Evolutionary conservation across 2,113 vertebrate genomes (phyloP).

Genomic region (Elgaria multicarinata): DNA sequence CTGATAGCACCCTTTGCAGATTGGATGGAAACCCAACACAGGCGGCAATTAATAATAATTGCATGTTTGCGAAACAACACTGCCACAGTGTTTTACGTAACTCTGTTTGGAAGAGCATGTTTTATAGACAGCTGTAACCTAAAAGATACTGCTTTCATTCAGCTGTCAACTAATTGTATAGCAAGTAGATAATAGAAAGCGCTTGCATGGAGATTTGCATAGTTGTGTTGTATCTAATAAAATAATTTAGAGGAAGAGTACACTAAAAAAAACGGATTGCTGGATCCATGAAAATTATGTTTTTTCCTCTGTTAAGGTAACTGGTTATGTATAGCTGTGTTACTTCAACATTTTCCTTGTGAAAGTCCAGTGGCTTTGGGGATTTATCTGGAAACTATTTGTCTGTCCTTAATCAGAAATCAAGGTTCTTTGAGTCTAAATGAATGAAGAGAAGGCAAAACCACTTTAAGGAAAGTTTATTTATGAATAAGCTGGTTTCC

Average conservation of each 20-base stretch:
- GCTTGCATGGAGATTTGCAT: conserved; percentile 26
- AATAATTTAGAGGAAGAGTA: conserved; percentile 30
- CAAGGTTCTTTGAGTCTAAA: not conserved
- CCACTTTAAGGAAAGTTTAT: not conserved
- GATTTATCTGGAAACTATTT: not conserved
- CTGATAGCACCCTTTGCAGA: conserved; percentile 61
- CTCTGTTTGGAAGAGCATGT: conserved; percentile 26
- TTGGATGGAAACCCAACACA: conserved; percentile 52
- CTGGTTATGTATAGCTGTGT: too few species aligned
- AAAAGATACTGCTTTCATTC: conserved; percentile 10
- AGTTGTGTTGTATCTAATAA: conserved; percentile 8
- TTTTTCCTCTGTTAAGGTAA: not conserved
- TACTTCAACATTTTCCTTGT: not conserved
- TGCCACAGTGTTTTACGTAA: accelerated
- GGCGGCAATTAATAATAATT: conserved; percentile 64
- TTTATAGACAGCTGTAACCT: not conserved
- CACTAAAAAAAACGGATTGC: not conserved
- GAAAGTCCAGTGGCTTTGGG: not conserved
- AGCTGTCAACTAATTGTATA: conserved; percentile 14
- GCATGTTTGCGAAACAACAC: conserved; percentile 24
- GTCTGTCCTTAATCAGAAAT: not conserved
- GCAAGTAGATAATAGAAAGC: conserved; percentile 16
- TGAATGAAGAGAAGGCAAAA: not conserved
- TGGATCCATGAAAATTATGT: not conserved
- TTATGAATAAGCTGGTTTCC: not conserved